Evolutionary conservation across 1,140 invertebrate genomes (phyloP).

Genomic region (Homalodisca vitripennis): DNA sequence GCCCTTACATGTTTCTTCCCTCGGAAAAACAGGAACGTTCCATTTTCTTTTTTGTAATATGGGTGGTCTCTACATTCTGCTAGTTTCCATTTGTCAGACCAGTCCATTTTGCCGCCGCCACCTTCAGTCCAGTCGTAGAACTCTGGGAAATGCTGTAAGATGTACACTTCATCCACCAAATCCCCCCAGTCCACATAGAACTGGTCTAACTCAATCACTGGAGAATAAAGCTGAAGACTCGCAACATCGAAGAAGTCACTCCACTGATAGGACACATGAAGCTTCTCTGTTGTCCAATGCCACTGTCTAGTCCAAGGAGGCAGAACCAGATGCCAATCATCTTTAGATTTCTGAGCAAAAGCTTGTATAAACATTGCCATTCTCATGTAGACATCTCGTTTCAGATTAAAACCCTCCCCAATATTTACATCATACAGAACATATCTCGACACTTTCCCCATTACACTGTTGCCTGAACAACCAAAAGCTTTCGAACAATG

Average conservation of each 20-base stretch:
- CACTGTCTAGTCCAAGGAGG: constrained; percentile 89
- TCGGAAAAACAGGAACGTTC: constrained; percentile 46
- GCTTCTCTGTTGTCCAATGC: constrained; percentile 77
- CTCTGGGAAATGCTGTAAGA: constrained; percentile 83
- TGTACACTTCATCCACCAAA: constrained; percentile 72
- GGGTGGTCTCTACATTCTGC: constrained; percentile 52
- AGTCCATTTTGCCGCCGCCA: constrained; percentile 51
- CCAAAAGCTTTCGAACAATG: not conserved
- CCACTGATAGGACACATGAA: constrained; percentile 65
- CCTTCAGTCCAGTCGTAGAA: constrained; percentile 60
- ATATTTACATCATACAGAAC: constrained; percentile 92
- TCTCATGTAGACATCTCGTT: constrained; percentile 93
- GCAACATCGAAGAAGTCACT: constrained; percentile 80
- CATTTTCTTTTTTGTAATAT: constrained; percentile 35
- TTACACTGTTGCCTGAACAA: not conserved
- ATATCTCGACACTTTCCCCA: constrained; percentile 48
- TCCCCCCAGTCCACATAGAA: constrained; percentile 62
- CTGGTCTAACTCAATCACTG: constrained; percentile 86
- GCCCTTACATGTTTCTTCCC: constrained; percentile 63
- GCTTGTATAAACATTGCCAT: constrained; percentile 77
- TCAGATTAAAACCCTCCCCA: constrained; percentile 94
- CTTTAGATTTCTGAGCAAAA: constrained; percentile 54
- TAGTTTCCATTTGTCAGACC: constrained; percentile 78
- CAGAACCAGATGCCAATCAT: constrained; percentile 64
- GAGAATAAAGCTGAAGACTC: constrained; percentile 75